phyloP scores from a whole-genome alignment of 2,113 vertebrate species.

The Hiodon tergisus region DNA sequence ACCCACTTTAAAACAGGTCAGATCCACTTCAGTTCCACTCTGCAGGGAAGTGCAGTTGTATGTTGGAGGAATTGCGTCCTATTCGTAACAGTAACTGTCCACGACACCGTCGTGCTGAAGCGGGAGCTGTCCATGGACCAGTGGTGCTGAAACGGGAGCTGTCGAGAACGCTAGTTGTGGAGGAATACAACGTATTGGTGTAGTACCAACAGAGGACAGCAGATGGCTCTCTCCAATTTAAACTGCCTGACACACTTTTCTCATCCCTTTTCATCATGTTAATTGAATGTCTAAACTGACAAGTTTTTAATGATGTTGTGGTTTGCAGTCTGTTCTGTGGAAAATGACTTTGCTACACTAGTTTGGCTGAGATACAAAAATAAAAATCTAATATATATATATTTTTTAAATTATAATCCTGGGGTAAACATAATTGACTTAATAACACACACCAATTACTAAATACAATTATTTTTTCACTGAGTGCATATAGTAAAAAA shows the following conservation, averaged over 20 bases:
- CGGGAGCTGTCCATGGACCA: not conserved
- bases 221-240: slow-evolving; percentile 45
- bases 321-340: not conserved
- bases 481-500: too few species aligned
- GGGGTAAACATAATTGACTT: not conserved
- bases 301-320: slow-evolving; percentile 1
- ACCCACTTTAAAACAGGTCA: too few species aligned
- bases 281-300: slow-evolving; percentile 17
- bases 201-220: slow-evolving; percentile 33
- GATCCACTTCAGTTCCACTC: too few species aligned
- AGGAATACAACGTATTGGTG: not conserved
- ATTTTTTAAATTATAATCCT: not conserved
- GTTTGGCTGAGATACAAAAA: not conserved
- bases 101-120: not conserved
- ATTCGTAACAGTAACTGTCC: not conserved
- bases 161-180: not conserved
- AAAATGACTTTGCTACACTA: not conserved
- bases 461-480: too few species aligned
- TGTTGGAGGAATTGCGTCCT: too few species aligned
- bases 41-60: too few species aligned
- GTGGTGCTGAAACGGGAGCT: slow-evolving; percentile 10
- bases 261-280: slow-evolving; percentile 6
- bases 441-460: too few species aligned
- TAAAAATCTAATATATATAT: not conserved
- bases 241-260: slow-evolving; percentile 31